phyloP scores from a whole-genome alignment of 2,113 vertebrate genomes.

The Leucopsar rothschildi region DNA sequence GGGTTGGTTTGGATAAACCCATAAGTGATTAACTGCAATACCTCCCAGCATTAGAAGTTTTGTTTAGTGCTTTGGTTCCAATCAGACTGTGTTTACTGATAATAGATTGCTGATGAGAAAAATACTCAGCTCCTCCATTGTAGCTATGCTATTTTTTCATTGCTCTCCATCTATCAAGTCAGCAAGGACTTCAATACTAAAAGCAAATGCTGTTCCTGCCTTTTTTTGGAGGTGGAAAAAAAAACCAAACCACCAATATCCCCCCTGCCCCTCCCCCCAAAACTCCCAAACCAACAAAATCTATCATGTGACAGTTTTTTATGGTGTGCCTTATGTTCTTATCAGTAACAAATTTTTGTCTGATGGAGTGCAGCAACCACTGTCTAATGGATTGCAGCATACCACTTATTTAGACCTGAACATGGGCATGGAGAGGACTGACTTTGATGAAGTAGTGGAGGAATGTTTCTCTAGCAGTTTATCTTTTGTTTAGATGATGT shows the following conservation, averaged over 20 bases:
- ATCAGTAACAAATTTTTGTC: background rate
- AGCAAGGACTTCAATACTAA: background rate
- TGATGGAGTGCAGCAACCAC: background rate
- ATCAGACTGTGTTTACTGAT: background rate
- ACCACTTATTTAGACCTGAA: background rate
- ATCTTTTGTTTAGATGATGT: background rate
- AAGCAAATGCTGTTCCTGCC: background rate
- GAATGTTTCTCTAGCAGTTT: background rate
- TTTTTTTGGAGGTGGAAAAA: background rate
- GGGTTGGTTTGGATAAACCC: background rate
- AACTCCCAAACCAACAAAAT: background rate
- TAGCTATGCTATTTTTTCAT: background rate
- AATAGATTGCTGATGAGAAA: background rate
- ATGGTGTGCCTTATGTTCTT: background rate
- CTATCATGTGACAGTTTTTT: background rate
- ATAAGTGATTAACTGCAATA: background rate
- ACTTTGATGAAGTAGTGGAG: background rate
- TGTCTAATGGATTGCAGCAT: background rate
- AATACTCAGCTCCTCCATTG: background rate
- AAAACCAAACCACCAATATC: background rate
- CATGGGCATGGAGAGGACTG: background rate
- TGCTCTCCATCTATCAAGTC: background rate
- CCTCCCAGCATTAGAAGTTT: background rate
- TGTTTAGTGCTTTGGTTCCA: background rate
- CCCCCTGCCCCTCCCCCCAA: accelerated